Base-by-base conservation (phyloP, 2,888 invertebrate species). In the Hypolimnas misippus region DNA sequence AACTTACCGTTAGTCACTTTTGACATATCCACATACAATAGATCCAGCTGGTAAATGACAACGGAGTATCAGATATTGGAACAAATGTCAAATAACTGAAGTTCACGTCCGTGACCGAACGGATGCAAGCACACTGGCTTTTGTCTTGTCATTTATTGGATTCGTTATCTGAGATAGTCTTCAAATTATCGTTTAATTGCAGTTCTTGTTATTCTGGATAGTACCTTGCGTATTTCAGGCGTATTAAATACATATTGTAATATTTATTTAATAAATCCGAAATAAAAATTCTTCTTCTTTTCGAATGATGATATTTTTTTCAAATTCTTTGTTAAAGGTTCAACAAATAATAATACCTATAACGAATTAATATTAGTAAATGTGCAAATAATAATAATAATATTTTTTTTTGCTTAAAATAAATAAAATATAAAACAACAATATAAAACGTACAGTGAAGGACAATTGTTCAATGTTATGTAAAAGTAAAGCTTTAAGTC, bases 91-190 rank as follows among this genome's bases (percentile, higher is more conserved):
- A 71, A 74, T 75, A 74, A 75, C 76, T 69, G 73, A 69, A 84
- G 81, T 78, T 79, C 81, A 74, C 74, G 84, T 81, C 86, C 86
- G 76, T 86, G 86, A 86, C 79, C 85, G 77, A 62, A 57, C 54
- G 67, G 71, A 71, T 69, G 62, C 67, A 58, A 63, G 62, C 69
- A 70, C 75, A 73, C 79, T 77, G 78, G 73, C 77, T 76, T 76
- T 61, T 66, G 62, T 66, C 60, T 63, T 57, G 51, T 54, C 52
- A 56, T 67, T 52, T 66, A 67, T 67, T 67, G 77, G 33, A 33
- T n/a, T n/a, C n/a, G n/a, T n/a, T 58, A 42, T 19, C 16, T 25
- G 16, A 33, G 25, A 54, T 60, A 16, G 49, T 8, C 21, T 29
- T 25, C 7, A 29, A 49, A 49, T 49, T 25, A 25, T 25, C n/a